Evolutionary conservation across 2,888 invertebrate genomes (phyloP), one percentile per base, ranked within the genome.

Genomic region (Seira sanloemensis): DNA sequence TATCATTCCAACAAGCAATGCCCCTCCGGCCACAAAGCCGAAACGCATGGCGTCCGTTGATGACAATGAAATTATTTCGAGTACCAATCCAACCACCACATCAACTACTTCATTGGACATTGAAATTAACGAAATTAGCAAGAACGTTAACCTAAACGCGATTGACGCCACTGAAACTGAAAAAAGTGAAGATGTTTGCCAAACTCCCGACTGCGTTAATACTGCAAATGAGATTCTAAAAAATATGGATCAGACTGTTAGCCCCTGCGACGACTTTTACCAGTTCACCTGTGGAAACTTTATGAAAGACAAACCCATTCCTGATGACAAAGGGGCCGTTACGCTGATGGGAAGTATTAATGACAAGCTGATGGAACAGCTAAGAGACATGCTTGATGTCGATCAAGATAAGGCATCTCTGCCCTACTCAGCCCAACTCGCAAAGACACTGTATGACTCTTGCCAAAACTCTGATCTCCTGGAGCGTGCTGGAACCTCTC

Each of bases 211-310:
- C 12, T 86, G 86, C 46, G 54, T 85, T 1, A 73, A 79, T 62
- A 76, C 85, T 16, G 84, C 84, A 16, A 84, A 76, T 54, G 58
- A 86, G 1, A 84, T 91, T 9, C 73, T 90, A 25, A 87, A 88
- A 23, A 90, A 90, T 74, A 89, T 91, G 85, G 89, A 91, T 65
- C 87, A 79, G 2, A 65, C 19, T 9, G 94, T 94, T 4, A 95
- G 95, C 86, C 96, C 96, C 0, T 96, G 96, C 90, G 95, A 96
- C 88, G 95, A 96, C 90, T 96, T 96, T 91, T 96, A 96, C 91
- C 92, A 94, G 89, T 96, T 95, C 90, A 94, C 96, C 0, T 96
- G 96, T 90, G 96, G 96, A 0, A 94, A 93, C 16, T 96, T 95
- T 91, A 91, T 95, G 50, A 93, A 94, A 90, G 93, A 92, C 69